These are phyloP conservation scores for Hemiprocne comata DNA, from an alignment of 2,113 vertebrate genomes.

Conservation along the genomic window DNA sequence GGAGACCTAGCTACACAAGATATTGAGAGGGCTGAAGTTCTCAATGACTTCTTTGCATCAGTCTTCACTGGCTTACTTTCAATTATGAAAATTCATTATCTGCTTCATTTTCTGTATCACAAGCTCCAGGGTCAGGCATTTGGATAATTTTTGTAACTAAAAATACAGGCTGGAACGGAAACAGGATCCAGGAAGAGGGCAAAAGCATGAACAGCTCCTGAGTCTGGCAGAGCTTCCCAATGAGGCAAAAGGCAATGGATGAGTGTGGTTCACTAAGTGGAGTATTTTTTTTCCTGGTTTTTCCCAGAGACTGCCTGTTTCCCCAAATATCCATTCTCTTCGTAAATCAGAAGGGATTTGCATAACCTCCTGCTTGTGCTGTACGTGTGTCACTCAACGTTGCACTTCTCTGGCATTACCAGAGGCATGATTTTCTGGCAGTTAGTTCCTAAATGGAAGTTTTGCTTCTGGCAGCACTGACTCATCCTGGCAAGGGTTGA, in stretches of 20 bases:
- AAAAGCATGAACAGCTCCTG: background rate
- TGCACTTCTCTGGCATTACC: background rate
- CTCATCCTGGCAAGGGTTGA: background rate
- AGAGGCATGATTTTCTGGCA: background rate
- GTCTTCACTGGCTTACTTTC: background rate
- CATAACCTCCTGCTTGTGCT: background rate
- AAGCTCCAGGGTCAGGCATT: background rate
- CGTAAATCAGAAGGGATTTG: background rate
- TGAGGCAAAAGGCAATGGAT: background rate
- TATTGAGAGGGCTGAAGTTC: no score
- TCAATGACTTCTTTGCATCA: no score
- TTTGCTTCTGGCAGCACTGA: background rate
- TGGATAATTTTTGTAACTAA: conserved; percentile 36
- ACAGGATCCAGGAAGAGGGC: conserved; percentile 25
- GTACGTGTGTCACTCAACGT: rapidly evolving
- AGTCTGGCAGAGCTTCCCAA: background rate
- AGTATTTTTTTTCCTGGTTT: background rate
- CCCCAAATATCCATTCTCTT: background rate
- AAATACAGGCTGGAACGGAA: background rate
- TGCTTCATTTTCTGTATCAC: background rate
- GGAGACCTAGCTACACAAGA: no score
- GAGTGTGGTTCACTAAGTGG: rapidly evolving
- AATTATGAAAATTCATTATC: background rate
- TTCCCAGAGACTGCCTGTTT: background rate
- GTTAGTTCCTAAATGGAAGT: background rate